Evolutionary conservation across 2,797 vertebrate genomes (phyloP).

Genomic region (Gymnocypris eckloni): DNA sequence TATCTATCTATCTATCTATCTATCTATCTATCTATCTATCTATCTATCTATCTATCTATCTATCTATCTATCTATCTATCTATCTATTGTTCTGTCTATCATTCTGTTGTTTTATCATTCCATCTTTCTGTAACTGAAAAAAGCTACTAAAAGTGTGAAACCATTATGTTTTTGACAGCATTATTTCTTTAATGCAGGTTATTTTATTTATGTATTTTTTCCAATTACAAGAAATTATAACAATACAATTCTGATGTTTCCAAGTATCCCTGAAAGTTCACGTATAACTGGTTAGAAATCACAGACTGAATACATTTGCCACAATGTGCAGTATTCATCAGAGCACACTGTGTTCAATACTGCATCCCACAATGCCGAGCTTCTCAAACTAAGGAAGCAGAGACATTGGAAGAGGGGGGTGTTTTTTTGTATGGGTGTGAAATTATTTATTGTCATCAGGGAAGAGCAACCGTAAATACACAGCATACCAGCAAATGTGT

Average conservation of each 20-base stretch:
- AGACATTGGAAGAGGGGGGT: neutral
- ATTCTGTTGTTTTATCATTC: no score
- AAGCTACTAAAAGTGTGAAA: neutral
- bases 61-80: no score
- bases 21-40: no score
- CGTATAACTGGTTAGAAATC: neutral
- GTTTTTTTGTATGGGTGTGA: constrained; percentile 11
- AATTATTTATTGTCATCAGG: constrained; percentile 29
- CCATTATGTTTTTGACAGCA: neutral
- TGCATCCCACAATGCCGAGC: neutral
- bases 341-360: neutral
- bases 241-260: constrained; percentile 3
- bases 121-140: neutral
- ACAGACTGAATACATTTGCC: neutral
- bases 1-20: no score
- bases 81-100: no score
- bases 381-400: neutral
- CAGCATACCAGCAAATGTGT: constrained; percentile 7
- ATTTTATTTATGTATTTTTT: neutral
- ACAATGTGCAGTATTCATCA: constrained; percentile 10
- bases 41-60: no score
- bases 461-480: neutral
- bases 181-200: neutral
- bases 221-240: neutral
- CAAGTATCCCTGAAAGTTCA: neutral